Percentiles rank a stretch among this genome's conserved stretches.
Conservation (phyloP, 1,140 invertebrate genomes). For the Vanessa tameamea region DNA sequence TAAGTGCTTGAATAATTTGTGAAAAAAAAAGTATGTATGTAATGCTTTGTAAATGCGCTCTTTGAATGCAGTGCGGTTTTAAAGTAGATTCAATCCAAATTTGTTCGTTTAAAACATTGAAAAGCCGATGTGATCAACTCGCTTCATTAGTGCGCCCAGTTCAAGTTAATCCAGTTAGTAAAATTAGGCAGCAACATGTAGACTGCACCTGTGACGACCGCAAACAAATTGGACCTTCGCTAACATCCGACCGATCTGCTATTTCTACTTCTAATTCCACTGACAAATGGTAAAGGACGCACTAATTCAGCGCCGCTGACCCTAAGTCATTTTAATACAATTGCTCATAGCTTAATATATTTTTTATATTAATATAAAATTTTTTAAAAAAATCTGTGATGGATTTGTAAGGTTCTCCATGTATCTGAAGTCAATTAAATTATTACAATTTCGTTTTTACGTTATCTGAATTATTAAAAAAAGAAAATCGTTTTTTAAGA, state of each 20-base stretch:
- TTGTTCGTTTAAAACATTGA: neutral
- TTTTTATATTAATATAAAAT: too few relatives aligned
- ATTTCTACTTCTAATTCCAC: conserved; percentile 16
- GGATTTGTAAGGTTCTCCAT: too few relatives aligned
- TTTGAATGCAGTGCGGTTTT: neutral
- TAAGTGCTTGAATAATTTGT: too few relatives aligned
- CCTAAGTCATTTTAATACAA: neutral
- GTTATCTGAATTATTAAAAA: too few relatives aligned
- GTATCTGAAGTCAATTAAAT: too few relatives aligned
- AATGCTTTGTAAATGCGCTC: too few relatives aligned
- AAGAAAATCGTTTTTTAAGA: too few relatives aligned
- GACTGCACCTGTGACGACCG: conserved; percentile 24
- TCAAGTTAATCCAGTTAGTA: conserved; percentile 26
- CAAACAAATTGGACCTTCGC: conserved; percentile 30
- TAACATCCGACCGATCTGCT: conserved; percentile 17
- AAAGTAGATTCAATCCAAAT: neutral
- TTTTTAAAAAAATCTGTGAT: too few relatives aligned
- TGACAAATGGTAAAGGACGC: conserved; percentile 25
- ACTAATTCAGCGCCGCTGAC: conserved; percentile 2
- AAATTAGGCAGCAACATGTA: conserved; percentile 20
- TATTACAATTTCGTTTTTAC: too few relatives aligned
- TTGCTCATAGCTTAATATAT: neutral
- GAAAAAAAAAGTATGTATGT: too few relatives aligned
- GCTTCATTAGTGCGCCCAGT: conserved; percentile 29
- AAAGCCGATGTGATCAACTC: conserved; percentile 1